Evolutionary conservation across 2,888 invertebrate genomes (phyloP), one percentile per base, ranked within the genome.

Genomic region (Calameuta filiformis): DNA sequence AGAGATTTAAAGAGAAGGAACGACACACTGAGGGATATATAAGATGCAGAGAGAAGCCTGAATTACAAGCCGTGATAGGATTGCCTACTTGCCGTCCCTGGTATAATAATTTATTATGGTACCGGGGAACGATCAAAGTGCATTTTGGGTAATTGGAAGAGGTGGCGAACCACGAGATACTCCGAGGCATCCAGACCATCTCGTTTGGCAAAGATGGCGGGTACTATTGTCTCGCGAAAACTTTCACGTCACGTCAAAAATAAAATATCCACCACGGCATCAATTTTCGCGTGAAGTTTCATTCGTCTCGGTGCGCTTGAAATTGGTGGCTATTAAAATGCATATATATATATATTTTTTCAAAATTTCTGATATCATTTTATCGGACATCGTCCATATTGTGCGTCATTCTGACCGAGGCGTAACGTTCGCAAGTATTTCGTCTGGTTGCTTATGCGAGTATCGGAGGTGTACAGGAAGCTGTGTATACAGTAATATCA

Each of bases 211-310:
- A 71, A 33, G 12, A 71, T 34, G 71, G 77, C 69, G 75, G 75
- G 77, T 56, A 74, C 77, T 75, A 77, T 77, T 77, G 77, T 77
- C 75, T 34, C 69, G 69, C n/a, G 35, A 34, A 69, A 75, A 77
- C 77, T 77, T 77, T 77, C 77, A 75, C 77, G 71, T 77, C 77
- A 75, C 75, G 75, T 71, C 75, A 31, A 74, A 75, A 71, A 75
- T 37, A 77, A 77, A 74, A 69, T 69, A 75, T 69, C 31, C n/a
- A 15, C 30, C n/a, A 12, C 6, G 71, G 30, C 71, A 31, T 15
- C 31, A 34, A 71, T 71, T 71, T 34, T 31, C 71, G 9, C 31
- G 6, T 12, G 71, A 9, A 15, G 11, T 31, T 71, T 71, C 12
- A 71, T 71, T 71, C 71, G 71, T 71, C 71, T 15, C 31, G 71